Conservation (phyloP, 2,113 vertebrate genomes). For the Mormyrus lacerda region DNA sequence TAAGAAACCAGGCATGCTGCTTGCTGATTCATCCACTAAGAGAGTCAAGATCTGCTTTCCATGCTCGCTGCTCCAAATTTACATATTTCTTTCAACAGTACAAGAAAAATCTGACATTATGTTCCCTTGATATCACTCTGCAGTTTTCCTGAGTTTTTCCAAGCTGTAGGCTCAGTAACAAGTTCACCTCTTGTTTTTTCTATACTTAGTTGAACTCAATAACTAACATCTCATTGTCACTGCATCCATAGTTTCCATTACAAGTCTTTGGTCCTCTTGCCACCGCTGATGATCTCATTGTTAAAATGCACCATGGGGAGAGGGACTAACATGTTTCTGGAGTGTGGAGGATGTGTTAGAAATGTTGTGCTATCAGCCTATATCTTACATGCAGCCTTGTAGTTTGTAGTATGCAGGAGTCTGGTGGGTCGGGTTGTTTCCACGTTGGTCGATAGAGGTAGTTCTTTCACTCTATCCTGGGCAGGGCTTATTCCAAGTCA, state of each 20-base stretch:
- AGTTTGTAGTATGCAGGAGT: not conserved
- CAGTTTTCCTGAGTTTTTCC: slow-evolving; percentile 58
- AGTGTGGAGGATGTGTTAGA: slow-evolving; percentile 26
- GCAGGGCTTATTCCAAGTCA: not conserved
- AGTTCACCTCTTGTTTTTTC: slow-evolving; percentile 44
- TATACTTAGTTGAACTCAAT: not conserved
- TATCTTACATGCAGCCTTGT: not conserved
- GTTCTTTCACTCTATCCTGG: not conserved
- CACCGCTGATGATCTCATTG: not conserved
- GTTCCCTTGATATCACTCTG: slow-evolving; percentile 54
- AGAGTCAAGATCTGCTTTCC: slow-evolving; percentile 32
- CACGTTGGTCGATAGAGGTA: not conserved
- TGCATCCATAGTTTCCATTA: not conserved
- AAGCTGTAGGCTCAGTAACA: slow-evolving; percentile 61
- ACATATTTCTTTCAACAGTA: slow-evolving; percentile 28
- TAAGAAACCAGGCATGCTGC: slow-evolving; percentile 38
- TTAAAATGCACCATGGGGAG: slow-evolving; percentile 29
- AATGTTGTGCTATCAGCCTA: slow-evolving; percentile 12
- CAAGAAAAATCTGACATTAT: slow-evolving; percentile 37
- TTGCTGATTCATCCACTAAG: slow-evolving; percentile 59
- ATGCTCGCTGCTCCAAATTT: slow-evolving; percentile 33
- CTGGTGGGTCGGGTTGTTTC: not conserved
- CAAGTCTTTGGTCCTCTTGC: not conserved
- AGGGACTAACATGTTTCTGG: slow-evolving; percentile 12
- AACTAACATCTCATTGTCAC: not conserved